These are phyloP conservation scores for Erpetoichthys calabaricus DNA, from an alignment of 2,797 vertebrate species.

Conservation along the genomic window DNA sequence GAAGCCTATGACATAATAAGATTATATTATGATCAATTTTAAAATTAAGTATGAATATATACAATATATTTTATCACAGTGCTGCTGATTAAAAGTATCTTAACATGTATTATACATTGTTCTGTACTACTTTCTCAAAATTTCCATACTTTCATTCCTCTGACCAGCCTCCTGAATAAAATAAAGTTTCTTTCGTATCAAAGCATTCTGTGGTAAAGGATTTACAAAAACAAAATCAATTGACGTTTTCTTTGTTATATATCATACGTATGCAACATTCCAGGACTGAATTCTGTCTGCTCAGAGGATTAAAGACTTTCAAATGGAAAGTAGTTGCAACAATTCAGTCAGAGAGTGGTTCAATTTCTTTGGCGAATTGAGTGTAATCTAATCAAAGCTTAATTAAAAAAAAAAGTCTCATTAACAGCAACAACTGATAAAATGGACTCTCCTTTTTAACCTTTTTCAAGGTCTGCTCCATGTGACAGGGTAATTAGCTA, in stretches of 20 bases:
- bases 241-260: constrained; percentile 14
- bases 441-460: constrained; percentile 21
- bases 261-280: constrained; percentile 12
- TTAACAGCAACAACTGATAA: constrained; percentile 26
- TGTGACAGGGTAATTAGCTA: constrained; percentile 30
- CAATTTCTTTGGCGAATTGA: constrained; percentile 22
- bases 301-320: constrained; percentile 10
- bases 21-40: too few species aligned
- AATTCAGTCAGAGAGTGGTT: constrained; percentile 17
- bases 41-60: too few species aligned
- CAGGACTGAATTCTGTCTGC: constrained; percentile 15
- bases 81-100: too few species aligned
- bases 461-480: constrained; percentile 22
- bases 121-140: too few species aligned
- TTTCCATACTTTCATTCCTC: constrained; percentile 6
- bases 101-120: too few species aligned
- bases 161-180: constrained; percentile 15
- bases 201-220: constrained; percentile 22
- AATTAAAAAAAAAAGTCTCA: constrained; percentile 30
- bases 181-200: constrained; percentile 20
- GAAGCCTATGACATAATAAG: too few species aligned
- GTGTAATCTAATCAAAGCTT: constrained; percentile 28
- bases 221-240: constrained; percentile 23
- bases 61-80: too few species aligned
- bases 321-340: constrained; percentile 16